Base-by-base conservation (phyloP, 1,140 invertebrate species). In the Formica exsecta region DNA sequence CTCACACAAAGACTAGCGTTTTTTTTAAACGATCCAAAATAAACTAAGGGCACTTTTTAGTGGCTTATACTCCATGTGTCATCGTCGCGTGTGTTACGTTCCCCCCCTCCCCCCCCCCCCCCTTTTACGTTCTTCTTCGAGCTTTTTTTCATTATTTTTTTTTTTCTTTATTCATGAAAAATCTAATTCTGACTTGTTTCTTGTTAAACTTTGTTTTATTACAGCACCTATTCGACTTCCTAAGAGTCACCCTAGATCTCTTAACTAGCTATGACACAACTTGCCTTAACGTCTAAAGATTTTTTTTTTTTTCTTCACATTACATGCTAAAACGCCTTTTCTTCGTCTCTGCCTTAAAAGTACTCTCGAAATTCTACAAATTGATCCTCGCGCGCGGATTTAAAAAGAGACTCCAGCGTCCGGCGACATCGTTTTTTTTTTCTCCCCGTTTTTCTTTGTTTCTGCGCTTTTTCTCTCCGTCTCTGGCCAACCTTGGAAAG, bases 21-120 rank as follows among this genome's bases (percentile, higher is more conserved):
- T 93, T 79, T 75, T 80, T 93, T 92, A 94, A 94, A 94, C 91
- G 91, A 94, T 94, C 91, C 91, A 94, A 94, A 94, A 94, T 94
- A 94, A 94, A 94, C 92, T 94, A 94, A 94, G 94, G 93, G 94
- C 94, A 94, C 94, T 94, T 94, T 83, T 94, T 93, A 93, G 91
- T 94, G 93, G 93, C 93, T 91, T 92, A 94, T 94, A 92, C 93
- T 93, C 94, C 76, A 54, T 80, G 32, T 80, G 76, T 80, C 92
- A 87, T 92, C 93, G 48, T 74, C 68, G 68, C 79, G 68, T 61
- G 79, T 70, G 68, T 81, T 73, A 32, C 79, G 48, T 81, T 44
- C 16, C 32, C 68, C 19, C 41, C 44, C 11, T 22, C 22, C 29
- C 25, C 19, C 41, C 44, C 11, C 11, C 22, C 29, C 25, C 36